Conservation (phyloP, 2,113 vertebrate species). For the Dicentrarchus labrax region DNA sequence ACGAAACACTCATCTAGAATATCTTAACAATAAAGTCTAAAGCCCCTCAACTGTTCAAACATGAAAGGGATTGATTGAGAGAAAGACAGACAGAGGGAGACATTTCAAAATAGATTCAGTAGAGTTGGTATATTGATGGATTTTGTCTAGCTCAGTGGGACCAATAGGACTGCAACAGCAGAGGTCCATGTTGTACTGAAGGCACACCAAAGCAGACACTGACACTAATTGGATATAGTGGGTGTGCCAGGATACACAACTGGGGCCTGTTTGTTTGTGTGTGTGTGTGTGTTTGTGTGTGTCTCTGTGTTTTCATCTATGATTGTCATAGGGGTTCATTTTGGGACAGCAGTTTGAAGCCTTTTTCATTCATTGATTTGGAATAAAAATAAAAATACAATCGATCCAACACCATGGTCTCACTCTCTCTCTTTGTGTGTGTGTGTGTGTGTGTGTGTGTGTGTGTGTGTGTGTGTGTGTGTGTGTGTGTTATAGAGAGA, state of each 20-base stretch:
- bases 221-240: conserved; percentile 58
- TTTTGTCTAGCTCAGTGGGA: conserved; percentile 64
- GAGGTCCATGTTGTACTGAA: conserved; percentile 44
- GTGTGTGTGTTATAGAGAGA: not conserved
- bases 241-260: conserved; percentile 17
- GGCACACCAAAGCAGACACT: conserved; percentile 45
- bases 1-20: conserved; percentile 29
- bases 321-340: conserved; percentile 28
- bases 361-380: conserved; percentile 48
- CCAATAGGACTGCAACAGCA: conserved; percentile 37
- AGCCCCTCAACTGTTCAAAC: conserved; percentile 25
- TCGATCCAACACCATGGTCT: conserved; percentile 18
- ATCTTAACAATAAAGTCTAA: conserved; percentile 14
- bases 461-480: conserved; percentile 10
- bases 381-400: conserved; percentile 50
- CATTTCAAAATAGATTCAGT: conserved; percentile 40
- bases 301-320: conserved; percentile 16
- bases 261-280: conserved; percentile 2
- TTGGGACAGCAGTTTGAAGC: conserved; percentile 32
- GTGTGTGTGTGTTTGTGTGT: conserved; percentile 16
- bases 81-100: conserved; percentile 17
- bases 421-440: not conserved
- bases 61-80: conserved; percentile 31
- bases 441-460: conserved; percentile 16
- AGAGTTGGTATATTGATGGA: conserved; percentile 57